These are phyloP conservation scores for Drosophila falleni DNA, from an alignment of 2,888 invertebrate genomes.

Conservation along the genomic window DNA sequence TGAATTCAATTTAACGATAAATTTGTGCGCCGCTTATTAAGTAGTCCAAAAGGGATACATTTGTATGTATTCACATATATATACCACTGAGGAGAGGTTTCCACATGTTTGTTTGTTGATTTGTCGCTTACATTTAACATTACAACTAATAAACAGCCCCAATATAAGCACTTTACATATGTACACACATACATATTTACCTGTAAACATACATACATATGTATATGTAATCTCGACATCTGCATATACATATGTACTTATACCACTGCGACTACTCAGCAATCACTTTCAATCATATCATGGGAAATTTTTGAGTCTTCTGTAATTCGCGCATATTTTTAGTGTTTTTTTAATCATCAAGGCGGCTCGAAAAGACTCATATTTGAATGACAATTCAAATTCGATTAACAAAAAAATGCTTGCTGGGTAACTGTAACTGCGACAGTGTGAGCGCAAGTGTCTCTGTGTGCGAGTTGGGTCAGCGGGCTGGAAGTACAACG, in stretches of 20 bases:
- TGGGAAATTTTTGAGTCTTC: too few relatives aligned
- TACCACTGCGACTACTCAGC: background rate
- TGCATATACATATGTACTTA: background rate
- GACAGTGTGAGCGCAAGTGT: slow-evolving; percentile 33
- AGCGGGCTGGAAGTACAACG: slow-evolving; percentile 73
- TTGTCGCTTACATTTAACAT: slow-evolving; percentile 39
- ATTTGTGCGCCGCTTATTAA: background rate
- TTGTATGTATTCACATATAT: background rate
- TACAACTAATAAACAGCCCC: slow-evolving; percentile 42
- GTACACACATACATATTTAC: slow-evolving; percentile 24
- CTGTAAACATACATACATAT: slow-evolving; percentile 15
- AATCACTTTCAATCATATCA: too few relatives aligned
- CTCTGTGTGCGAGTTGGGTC: slow-evolving; percentile 57
- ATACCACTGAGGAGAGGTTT: slow-evolving; percentile 17
- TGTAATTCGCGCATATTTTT: too few relatives aligned
- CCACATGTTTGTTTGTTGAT: slow-evolving; percentile 41
- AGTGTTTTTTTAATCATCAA: too few relatives aligned
- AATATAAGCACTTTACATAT: slow-evolving; percentile 42
- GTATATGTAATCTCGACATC: background rate
- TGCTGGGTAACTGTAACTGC: slow-evolving; percentile 11
- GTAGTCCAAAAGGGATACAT: background rate
- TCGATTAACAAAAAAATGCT: too few relatives aligned
- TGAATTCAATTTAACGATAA: slow-evolving; percentile 10
- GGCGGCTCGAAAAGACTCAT: too few relatives aligned
- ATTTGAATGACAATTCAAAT: too few relatives aligned